Base-by-base conservation (phyloP, 1,140 invertebrate genomes). In the Eriosoma lanigerum region DNA sequence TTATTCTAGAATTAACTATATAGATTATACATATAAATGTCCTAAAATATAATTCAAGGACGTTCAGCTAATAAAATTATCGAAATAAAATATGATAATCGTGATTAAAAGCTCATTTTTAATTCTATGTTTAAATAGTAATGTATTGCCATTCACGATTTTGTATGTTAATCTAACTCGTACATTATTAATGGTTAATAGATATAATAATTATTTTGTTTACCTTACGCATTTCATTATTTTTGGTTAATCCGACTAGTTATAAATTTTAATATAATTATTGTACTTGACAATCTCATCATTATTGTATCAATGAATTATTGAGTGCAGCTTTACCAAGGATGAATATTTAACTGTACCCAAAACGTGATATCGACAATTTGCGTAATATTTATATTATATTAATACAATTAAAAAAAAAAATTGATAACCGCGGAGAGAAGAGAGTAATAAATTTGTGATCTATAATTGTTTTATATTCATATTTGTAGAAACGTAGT, bases 101-200 rank as follows among this genome's bases (percentile, higher is more conserved):
- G 24, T 29, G 62, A 64, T 64, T 38, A 64, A 64, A 44, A 64
- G 62, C 15, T 62, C 60, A 29, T n/a, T 62, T 38, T 64, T 64
- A 38, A 38, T 64, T 64, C 32, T 64, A 12, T 19, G 29, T 17
- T 64, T 38, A 38, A 4, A 8, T 38, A 38, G 3, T 38, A 38
- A 4, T 38, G 32, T 48, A 15, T 48, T 13, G 4, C 13, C 46
- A 15, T 46, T 46, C 19, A 21, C 21, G 38, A 46, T 62, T 62
- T 46, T n/a, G 5, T 46, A 68, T 44, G 1, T 13, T 68, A 21
- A 38, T 66, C 32, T 44, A 6, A 15, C 13, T 38, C 29, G 62
- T n/a, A 38, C 19, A 12, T 12, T 38, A 38, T 38, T n/a, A n/a
- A n/a, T n/a, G n/a, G 29, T 64, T 12, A 19, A 44, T 66, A 38